A percentile compares a stretch with the other conserved stretches of the same genome.
These are phyloP conservation scores for Lonchura striata DNA, from an alignment of 2,113 vertebrate species.

Conservation along the genomic window DNA sequence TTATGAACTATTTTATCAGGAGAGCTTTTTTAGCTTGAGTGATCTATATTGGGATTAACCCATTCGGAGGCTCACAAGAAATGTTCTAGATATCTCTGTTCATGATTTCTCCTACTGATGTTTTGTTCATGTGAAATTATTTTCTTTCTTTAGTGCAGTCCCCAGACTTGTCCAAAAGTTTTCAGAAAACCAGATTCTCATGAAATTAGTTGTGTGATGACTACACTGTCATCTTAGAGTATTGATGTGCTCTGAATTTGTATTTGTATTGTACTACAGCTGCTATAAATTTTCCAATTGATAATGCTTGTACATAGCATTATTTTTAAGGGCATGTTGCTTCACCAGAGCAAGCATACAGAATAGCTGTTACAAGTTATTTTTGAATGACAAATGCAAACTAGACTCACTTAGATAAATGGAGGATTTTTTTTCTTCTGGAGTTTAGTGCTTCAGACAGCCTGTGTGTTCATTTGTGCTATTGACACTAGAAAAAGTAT, in stretches of 20 bases:
- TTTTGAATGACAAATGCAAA: background rate
- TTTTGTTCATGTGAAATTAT: background rate
- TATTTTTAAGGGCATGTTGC: background rate
- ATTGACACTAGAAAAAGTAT: background rate
- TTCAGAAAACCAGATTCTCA: background rate
- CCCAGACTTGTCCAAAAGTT: background rate
- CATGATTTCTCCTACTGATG: background rate
- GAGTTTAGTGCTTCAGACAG: background rate
- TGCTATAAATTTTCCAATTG: background rate
- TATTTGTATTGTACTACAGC: background rate
- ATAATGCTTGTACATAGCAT: background rate
- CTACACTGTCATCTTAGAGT: background rate
- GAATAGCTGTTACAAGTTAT: background rate
- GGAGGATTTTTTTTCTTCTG: background rate
- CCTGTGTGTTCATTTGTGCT: background rate
- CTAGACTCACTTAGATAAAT: background rate
- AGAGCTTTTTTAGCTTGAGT: background rate
- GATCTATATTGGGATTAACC: background rate
- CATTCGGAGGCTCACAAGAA: background rate
- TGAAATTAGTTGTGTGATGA: background rate
- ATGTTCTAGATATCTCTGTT: background rate
- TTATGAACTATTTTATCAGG: background rate
- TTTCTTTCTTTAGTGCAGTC: background rate
- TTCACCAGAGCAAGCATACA: background rate
- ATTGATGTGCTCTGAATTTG: background rate